phyloP scores from a whole-genome alignment of 2,113 vertebrate species.

The Chlorocebus sabaeus region DNA sequence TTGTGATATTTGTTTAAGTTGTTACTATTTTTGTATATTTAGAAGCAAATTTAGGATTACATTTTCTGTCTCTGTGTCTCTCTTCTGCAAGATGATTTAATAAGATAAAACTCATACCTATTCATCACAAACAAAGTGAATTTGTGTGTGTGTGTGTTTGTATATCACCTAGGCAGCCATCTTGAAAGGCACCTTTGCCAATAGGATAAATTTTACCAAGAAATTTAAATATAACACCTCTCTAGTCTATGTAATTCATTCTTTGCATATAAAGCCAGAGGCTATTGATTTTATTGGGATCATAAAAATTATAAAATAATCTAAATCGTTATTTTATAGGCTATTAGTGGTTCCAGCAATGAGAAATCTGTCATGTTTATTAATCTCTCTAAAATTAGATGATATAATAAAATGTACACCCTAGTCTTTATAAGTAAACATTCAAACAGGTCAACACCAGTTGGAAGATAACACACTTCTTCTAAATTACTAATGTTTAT shows the following conservation, averaged over 20 bases:
- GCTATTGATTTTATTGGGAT: background rate
- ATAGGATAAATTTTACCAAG: background rate
- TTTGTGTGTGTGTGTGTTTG: background rate
- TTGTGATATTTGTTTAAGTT: background rate
- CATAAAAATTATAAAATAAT: constrained; percentile 48
- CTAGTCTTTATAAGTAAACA: background rate
- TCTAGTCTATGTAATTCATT: background rate
- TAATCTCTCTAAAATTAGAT: background rate
- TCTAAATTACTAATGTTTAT: constrained; percentile 51
- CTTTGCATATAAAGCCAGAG: background rate
- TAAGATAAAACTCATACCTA: background rate
- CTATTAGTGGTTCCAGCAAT: background rate
- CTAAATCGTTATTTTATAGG: constrained; percentile 29
- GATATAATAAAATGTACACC: background rate
- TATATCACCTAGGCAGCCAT: background rate
- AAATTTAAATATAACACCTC: background rate
- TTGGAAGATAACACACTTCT: constrained; percentile 36
- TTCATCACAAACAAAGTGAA: background rate
- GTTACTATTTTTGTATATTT: background rate
- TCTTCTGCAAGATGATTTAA: background rate
- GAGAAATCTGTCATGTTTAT: background rate
- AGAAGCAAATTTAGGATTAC: background rate
- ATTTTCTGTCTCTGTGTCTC: background rate
- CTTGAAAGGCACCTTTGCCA: background rate
- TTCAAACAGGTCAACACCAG: constrained; percentile 15